Evolutionary conservation across 2,888 invertebrate genomes (phyloP), one percentile per base, ranked within the genome.

Genomic region (Invenusta paracnida): DNA sequence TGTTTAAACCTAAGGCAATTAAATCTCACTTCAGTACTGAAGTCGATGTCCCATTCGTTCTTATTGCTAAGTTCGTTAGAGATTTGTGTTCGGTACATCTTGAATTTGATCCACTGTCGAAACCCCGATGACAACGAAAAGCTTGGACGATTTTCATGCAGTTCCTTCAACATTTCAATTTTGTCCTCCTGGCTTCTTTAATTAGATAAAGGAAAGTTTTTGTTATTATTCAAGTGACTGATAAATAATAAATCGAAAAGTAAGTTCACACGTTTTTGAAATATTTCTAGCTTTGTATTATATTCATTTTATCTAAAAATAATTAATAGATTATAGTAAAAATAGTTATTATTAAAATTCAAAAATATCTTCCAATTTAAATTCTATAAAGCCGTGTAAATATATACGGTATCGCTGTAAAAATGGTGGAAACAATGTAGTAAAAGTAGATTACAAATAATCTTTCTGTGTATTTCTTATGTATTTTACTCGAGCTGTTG

Each of bases 71-170:
- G 28, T n/a, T n/a, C n/a, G n/a, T n/a, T n/a, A n/a, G n/a, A n/a
- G n/a, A n/a, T n/a, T 84, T 87, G 84, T 1, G 87, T 85, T 85
- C 88, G 86, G 17, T 88, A 87, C 88, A 88, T 87, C 81, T 87
- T 88, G 30, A 88, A 87, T 82, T 88, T 88, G 81, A 88, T 88
- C 88, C 88, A 88, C 88, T 88, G 88, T 25, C 88, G 29, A 28
- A 88, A 85, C 5, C 87, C 88, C 13, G 88, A 85, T 11, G 88
- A 88, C 48, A 88, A 82, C 23, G 88, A 88, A 83, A 87, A 88
- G 29, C 88, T 88, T 2, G 88, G 88, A 83, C 87, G 84, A 28
- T 83, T 82, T 17, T 85, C 30, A 83, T 88, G 88, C 84, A 84
- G 87, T 5, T 82, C 83, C 5, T 84, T 66, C 83, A 88, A 31